Percentiles rank a stretch among this genome's conserved stretches.
Evolutionary conservation across 1,140 invertebrate species (phyloP).

Genomic region (Ectropis grisescens): DNA sequence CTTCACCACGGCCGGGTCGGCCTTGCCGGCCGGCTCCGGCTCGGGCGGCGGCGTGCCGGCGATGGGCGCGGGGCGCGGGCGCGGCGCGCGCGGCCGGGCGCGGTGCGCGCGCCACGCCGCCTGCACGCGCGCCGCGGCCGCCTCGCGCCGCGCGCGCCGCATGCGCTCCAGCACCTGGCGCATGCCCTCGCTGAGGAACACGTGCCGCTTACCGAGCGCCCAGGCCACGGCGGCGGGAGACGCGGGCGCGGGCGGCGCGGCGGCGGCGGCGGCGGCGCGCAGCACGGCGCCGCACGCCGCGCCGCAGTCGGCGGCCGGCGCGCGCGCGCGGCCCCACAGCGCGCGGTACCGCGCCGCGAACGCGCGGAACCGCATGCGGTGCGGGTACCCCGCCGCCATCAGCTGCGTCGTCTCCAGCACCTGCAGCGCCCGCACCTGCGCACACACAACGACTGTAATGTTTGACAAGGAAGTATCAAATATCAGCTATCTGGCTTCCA

Average conservation of each 20-base stretch:
- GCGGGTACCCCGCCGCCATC: slow-evolving; percentile 94
- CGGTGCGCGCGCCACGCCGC: slow-evolving; percentile 77
- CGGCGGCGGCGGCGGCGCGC: slow-evolving; percentile 82
- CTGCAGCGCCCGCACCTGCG: slow-evolving; percentile 92
- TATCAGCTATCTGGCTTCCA: too few species aligned
- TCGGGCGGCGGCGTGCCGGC: slow-evolving; percentile 76
- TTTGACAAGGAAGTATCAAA: too few species aligned
- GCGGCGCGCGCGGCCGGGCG: slow-evolving; percentile 19
- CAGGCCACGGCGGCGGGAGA: slow-evolving; percentile 80
- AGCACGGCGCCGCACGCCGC: slow-evolving; percentile 75
- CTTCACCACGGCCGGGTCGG: slow-evolving; percentile 76
- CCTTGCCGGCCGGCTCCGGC: slow-evolving; percentile 43
- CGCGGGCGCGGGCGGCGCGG: slow-evolving; percentile 39
- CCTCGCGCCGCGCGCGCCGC: slow-evolving; percentile 80
- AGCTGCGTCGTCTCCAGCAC: slow-evolving; percentile 95
- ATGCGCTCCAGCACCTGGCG: slow-evolving; percentile 85
- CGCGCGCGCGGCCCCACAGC: slow-evolving; percentile 79
- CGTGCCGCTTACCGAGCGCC: slow-evolving; percentile 93
- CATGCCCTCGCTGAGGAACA: slow-evolving; percentile 94
- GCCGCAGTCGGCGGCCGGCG: slow-evolving; percentile 77
- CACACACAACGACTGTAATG: too few species aligned
- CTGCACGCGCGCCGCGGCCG: slow-evolving; percentile 84
- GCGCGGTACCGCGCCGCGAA: slow-evolving; percentile 89
- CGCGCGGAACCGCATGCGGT: slow-evolving; percentile 95
- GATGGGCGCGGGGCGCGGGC: slow-evolving; percentile 89